Evolutionary conservation across 2,113 vertebrate species (phyloP), one percentile per base, ranked within the genome.

Genomic region (Pomatorhinus ruficollis): DNA sequence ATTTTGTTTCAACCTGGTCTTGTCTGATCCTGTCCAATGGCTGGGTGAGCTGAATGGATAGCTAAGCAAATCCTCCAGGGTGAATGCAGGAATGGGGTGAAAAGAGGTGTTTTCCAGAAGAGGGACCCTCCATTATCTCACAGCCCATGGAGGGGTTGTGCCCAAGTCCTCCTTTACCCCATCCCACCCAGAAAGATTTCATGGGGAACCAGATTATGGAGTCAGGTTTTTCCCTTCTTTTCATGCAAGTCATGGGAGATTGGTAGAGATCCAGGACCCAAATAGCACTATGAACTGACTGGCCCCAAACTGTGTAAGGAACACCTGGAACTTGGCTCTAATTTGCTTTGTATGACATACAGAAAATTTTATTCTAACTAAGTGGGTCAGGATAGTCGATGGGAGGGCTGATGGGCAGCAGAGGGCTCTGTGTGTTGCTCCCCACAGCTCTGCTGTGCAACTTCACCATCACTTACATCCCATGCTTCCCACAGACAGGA

Each of bases 401-500:
- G 12, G 37, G 52, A 50, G n/a, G 14, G 23, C 12, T 44, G 39
- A 31, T 35, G 40, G 28, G 40, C 39, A 59, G 21, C 45, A 65
- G 56, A 70, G 12, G 15, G 40, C 42, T 94, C 57, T 49, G 31
- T 12, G 18, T 28, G 6, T 14, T 87, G 61, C 20, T 77, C 45
- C 2, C 5, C 42, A 42, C 9, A 66, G 59, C 50, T 89, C 45
- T 77, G 65, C 57, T 39, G 4, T 23, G 47, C 33, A 89, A 19
- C 70, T 75, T 79, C 1, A 0, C 35, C 9, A 2, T 40, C 0
- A 0, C 49, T 75, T 45, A 57, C 19, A 81, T 71, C 35, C 50
- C 8, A 1, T 35, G n/a, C 15, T 35, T 72, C 15, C 50, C 2
- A 3, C 24, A 31, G 24, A 27, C 30, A 61, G n/a, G 5, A 91